Percentiles rank a stretch among this genome's conserved stretches.
Conservation (phyloP, 2,888 invertebrate genomes). For the Plutella xylostella region DNA sequence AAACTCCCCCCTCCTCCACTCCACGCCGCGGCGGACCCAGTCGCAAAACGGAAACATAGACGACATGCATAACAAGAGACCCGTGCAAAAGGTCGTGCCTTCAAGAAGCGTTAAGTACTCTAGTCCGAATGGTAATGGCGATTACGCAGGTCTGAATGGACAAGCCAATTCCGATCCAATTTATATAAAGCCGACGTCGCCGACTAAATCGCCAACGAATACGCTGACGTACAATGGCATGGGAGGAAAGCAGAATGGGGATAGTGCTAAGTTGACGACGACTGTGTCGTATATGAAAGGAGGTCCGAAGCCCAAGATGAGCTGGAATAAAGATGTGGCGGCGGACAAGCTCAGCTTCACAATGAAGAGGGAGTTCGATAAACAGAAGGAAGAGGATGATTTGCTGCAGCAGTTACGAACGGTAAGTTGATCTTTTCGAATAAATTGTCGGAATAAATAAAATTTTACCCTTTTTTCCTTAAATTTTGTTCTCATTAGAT, state of each 20-base stretch:
- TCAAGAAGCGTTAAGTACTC: constrained; percentile 75
- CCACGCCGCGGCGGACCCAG: constrained; percentile 61
- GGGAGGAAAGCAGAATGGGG: constrained; percentile 36
- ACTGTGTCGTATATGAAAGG: constrained; percentile 72
- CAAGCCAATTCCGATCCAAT: constrained; percentile 44
- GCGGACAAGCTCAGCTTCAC: constrained; percentile 88
- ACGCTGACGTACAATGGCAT: constrained; percentile 67
- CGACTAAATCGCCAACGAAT: constrained; percentile 71
- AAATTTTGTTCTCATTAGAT: too few species aligned
- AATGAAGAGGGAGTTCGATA: constrained; percentile 91
- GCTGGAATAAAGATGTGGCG: constrained; percentile 79
- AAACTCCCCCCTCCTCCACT: constrained; percentile 57
- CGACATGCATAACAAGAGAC: constrained; percentile 71
- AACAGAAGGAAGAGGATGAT: constrained; percentile 90
- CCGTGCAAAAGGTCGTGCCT: constrained; percentile 83
- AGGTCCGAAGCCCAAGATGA: constrained; percentile 67
- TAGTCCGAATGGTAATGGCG: constrained; percentile 54
- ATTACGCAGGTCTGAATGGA: constrained; percentile 35
- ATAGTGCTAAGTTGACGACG: constrained; percentile 67
- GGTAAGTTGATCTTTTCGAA: too few species aligned
- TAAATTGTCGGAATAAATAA: too few species aligned
- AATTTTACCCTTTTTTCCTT: too few species aligned
- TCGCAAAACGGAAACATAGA: constrained; percentile 46
- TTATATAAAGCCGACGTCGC: constrained; percentile 76
- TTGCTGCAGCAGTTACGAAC: constrained; percentile 84